Evolutionary conservation across 2,888 invertebrate genomes (phyloP), one percentile per base, ranked within the genome.

Genomic region (Parascotia fuliginaria): DNA sequence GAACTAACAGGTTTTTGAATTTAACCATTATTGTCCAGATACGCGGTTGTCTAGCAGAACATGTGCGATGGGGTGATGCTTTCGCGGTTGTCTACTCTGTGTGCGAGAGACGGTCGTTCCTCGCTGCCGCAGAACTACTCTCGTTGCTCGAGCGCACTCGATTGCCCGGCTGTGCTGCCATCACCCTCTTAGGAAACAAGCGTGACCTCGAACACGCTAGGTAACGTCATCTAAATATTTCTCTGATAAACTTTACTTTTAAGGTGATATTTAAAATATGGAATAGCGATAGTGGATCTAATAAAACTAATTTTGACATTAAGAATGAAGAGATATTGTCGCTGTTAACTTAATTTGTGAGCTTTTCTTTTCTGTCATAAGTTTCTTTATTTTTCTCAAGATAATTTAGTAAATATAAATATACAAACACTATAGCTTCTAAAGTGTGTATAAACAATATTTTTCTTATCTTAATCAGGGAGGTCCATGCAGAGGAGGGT

Each of bases 51-150:
- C 85, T 96, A 24, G 95, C 94, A 65, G 95, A 96, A 71, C 96
- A 96, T 82, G 94, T 96, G 69, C 93, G 96, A 78, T 96, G 96
- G 96, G 96, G 96, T 40, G 96, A 96, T 76, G 96, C 96, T 11
- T 96, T 96, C 85, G 95, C 96, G 31, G 94, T 96, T 57, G 96
- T 96, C 39, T 96, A 96, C 89, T 96, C 96, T 36, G 96, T 96
- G 27, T 91, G 91, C 66, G 89, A 89, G 62, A 77, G 91, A 9
- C 83, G 91, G 2, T 89, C 91, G 1, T 91, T 91, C 70, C 71
- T 95, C 61, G 95, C 95, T 65, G 96, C 96, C 0, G 94, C 95
- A 31, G 95, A 95, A 73, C 92, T 96, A 39, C 87, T 96, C 57
- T 95, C 95, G 42, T 93, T 95, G 65, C 88, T 96, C 65, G 94